Percentiles rank a stretch among this genome's conserved stretches.
Evolutionary conservation across 2,888 invertebrate species (phyloP).

Genomic region (Lordiphosa andalusiaca): DNA sequence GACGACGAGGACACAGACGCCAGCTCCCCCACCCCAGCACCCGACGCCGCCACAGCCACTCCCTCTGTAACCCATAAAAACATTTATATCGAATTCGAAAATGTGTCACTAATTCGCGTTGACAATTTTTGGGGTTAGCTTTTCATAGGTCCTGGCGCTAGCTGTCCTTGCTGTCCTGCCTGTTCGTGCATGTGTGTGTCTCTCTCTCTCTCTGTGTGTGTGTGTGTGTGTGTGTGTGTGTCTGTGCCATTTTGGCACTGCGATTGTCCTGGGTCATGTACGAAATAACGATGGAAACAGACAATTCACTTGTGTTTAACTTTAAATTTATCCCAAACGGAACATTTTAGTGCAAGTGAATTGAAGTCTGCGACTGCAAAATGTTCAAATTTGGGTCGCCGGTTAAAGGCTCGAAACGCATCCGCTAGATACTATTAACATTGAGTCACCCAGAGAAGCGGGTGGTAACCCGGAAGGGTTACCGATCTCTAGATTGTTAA

Average conservation of each 20-base stretch:
- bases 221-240: not conserved
- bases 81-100: slow-evolving; percentile 55
- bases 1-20: not conserved
- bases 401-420: too few species aligned
- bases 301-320: slow-evolving; percentile 6
- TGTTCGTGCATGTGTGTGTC: not conserved
- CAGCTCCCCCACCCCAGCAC: not conserved
- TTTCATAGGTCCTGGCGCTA: slow-evolving; percentile 3
- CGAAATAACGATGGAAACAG: slow-evolving; percentile 1
- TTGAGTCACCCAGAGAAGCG: too few species aligned
- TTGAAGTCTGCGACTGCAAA: too few species aligned
- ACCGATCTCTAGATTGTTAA: too few species aligned
- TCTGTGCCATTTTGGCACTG: not conserved
- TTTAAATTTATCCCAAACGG: slow-evolving; percentile 1
- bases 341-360: too few species aligned
- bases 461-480: too few species aligned
- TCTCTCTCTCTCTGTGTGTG: too few species aligned
- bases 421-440: too few species aligned
- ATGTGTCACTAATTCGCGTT: slow-evolving; percentile 68
- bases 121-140: slow-evolving; percentile 52
- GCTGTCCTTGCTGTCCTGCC: not conserved
- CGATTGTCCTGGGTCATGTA: not conserved
- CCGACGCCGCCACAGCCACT: not conserved
- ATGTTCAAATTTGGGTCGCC: too few species aligned
- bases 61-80: slow-evolving; percentile 28